phyloP scores from a whole-genome alignment of 2,888 invertebrate genomes.

The Oeneis ivallda region DNA sequence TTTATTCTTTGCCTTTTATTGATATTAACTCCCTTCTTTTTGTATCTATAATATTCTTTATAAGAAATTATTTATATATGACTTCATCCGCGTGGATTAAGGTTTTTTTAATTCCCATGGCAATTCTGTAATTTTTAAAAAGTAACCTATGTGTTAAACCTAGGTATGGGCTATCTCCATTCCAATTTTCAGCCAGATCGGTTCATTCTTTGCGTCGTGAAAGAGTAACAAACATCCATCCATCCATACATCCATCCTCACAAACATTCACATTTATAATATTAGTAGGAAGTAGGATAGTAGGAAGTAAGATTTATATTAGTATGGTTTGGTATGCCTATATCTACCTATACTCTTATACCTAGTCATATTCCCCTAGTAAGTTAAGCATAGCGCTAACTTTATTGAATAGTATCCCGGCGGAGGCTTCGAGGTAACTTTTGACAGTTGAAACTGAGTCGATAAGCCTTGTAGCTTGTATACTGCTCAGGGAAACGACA shows the following conservation, averaged over 20 bases:
- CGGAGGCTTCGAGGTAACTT: slow-evolving; percentile 36
- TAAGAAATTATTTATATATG: too few species aligned
- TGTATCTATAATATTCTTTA: background rate
- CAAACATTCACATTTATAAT: too few species aligned
- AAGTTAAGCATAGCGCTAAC: slow-evolving; percentile 17
- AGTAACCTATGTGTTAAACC: too few species aligned
- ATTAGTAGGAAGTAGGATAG: too few species aligned
- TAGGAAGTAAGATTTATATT: too few species aligned
- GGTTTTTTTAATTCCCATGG: background rate
- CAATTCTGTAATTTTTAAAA: background rate
- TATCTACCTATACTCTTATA: background rate
- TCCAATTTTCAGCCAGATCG: too few species aligned
- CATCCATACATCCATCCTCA: too few species aligned
- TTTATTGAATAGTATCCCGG: slow-evolving; percentile 31
- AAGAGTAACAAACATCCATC: too few species aligned
- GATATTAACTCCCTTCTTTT: background rate
- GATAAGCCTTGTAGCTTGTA: slow-evolving; percentile 35
- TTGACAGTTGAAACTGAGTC: slow-evolving; percentile 38
- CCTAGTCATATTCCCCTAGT: slow-evolving; percentile 1
- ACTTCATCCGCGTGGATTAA: too few species aligned
- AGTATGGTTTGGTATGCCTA: background rate
- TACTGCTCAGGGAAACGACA: slow-evolving; percentile 22
- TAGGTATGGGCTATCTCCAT: too few species aligned
- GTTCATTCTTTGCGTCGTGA: too few species aligned
- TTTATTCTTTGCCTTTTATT: background rate